These are phyloP conservation scores for Orchesellides sinensis DNA, from an alignment of 2,888 invertebrate genomes.

Conservation along the genomic window DNA sequence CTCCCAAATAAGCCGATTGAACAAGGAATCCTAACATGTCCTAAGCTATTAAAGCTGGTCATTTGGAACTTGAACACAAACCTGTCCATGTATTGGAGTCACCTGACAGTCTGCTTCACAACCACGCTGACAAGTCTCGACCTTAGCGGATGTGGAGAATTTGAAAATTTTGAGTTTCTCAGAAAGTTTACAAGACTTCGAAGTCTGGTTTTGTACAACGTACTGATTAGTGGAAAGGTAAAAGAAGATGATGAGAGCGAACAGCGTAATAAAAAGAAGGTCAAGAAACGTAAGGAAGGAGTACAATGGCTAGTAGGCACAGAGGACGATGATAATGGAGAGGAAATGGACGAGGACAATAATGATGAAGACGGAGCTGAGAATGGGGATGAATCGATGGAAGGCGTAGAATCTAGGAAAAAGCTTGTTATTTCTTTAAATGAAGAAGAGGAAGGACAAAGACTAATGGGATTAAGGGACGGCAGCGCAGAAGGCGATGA, in stretches of 20 bases:
- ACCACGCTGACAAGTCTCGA: constrained; percentile 84
- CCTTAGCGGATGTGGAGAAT: constrained; percentile 83
- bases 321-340: not conserved
- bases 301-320: not conserved
- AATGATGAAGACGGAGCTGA: constrained; percentile 7
- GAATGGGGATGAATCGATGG: not conserved
- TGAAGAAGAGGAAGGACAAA: constrained; percentile 20
- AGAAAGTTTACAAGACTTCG: constrained; percentile 83
- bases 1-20: not conserved
- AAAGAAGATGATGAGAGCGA: not conserved
- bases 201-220: constrained; percentile 89
- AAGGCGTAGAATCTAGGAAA: no score
- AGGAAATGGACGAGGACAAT: not conserved
- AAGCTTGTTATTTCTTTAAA: constrained; percentile 12
- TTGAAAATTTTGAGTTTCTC: constrained; percentile 84
- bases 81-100: constrained; percentile 36
- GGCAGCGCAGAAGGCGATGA: not conserved
- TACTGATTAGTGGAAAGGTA: constrained; percentile 80
- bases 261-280: not conserved
- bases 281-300: not conserved
- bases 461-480: not conserved
- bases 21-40: constrained; percentile 36
- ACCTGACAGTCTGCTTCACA: constrained; percentile 76
- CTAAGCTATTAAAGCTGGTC: constrained; percentile 56
- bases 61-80: constrained; percentile 44